Percentiles rank a stretch among this genome's conserved stretches.
Conservation (phyloP, 2,797 vertebrate species). For the Pteropus rufus region DNA sequence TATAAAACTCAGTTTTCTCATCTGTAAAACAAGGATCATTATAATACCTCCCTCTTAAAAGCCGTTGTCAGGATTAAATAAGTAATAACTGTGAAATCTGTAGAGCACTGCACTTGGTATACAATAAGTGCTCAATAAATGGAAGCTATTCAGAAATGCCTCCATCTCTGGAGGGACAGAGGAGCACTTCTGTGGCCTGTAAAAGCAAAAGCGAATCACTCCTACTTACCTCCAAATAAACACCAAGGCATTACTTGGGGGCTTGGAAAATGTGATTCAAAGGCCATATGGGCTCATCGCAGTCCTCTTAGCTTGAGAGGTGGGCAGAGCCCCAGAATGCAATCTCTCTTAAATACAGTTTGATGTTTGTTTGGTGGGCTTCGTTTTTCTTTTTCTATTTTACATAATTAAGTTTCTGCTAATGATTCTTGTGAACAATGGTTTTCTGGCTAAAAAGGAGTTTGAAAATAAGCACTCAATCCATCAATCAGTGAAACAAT, state of each 20-base stretch:
- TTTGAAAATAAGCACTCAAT: neutral
- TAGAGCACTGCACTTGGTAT: neutral
- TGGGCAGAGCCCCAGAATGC: neutral
- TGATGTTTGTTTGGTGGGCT: neutral
- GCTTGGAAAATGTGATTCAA: neutral
- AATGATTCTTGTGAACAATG: neutral
- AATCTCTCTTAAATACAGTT: neutral
- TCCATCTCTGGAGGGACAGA: neutral
- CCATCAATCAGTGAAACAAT: neutral
- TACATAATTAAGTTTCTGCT: neutral
- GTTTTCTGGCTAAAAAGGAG: neutral
- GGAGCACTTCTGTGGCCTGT: accelerated
- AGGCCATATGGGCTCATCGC: neutral
- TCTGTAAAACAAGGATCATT: slow-evolving; percentile 10
- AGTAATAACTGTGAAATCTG: neutral
- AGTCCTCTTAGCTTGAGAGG: neutral
- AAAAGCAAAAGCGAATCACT: neutral
- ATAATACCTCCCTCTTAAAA: neutral
- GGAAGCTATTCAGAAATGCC: neutral
- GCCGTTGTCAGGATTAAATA: neutral
- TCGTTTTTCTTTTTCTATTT: neutral
- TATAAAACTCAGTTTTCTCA: slow-evolving; percentile 51
- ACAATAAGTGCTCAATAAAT: slow-evolving; percentile 6
- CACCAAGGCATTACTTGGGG: neutral
- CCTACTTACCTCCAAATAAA: neutral